Conservation (phyloP, 2,797 vertebrate genomes). For the Lates japonicus region DNA sequence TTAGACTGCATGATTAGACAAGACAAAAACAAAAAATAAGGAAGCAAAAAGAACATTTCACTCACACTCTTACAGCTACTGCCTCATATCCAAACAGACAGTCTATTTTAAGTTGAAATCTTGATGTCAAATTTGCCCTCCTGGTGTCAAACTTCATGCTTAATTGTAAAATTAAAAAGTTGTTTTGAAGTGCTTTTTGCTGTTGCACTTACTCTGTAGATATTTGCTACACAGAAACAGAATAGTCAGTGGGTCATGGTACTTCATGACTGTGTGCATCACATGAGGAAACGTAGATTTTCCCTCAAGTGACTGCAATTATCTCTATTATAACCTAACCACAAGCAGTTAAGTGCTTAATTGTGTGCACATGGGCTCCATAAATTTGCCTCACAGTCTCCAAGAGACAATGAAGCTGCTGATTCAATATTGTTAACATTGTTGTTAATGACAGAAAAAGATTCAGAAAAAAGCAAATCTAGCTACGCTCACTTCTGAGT, state of each 20-base stretch:
- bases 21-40: background rate
- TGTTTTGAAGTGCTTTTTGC: background rate
- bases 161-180: conserved; percentile 1
- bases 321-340: conserved; percentile 13
- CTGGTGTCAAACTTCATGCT: conserved; percentile 21
- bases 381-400: background rate
- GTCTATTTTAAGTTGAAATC: conserved; percentile 5
- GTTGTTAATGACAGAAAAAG: background rate
- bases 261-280: background rate
- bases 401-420: background rate
- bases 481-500: background rate
- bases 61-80: accelerated
- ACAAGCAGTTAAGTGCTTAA: background rate
- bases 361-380: background rate
- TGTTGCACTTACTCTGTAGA: background rate
- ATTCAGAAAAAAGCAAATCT: background rate
- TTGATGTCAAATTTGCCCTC: background rate
- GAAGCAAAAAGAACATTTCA: background rate
- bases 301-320: background rate
- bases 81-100: background rate
- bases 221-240: background rate
- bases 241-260: background rate
- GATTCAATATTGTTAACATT: background rate
- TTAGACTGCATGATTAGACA: background rate
- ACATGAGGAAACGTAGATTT: conserved; percentile 9